Evolutionary conservation across 1,140 invertebrate genomes (phyloP), one percentile per base, ranked within the genome.

Genomic region (Eulimnadia texana): DNA sequence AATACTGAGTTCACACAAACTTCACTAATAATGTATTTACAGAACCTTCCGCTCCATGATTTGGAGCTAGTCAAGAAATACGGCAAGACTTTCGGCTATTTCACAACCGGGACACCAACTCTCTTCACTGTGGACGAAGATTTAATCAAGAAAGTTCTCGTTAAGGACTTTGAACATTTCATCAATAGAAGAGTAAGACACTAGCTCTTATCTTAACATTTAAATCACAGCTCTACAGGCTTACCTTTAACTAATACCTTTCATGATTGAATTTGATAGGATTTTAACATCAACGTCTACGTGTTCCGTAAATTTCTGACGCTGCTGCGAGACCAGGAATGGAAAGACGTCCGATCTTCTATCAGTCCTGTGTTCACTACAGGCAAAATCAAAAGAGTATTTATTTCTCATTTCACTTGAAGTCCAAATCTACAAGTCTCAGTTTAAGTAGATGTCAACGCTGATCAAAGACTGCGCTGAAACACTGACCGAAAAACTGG

Each of bases 101-200:
- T 59, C n/a, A 50, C 58, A n/a, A 56, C 55, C 11, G 19, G 49
- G 13, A 3, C 20, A 49, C 62, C 62, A 3, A 58, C 47, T 29
- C 19, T 63, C 16, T 59, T 20, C 49, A 60, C 51, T 20, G 54
- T 42, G 16, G 77, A 80, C 67, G 73, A 76, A 10, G 77, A 81
- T 2, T 59, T 82, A 11, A 74, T 82, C 1, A 80, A 79, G 68
- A 65, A 71, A 27, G 66, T 82, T 29, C 70, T 77, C 51, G 76
- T 80, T 24, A 72, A 74, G 65, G 79, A 82, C 68, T 81, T 80
- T 69, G 75, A 79, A 62, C 67, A 78, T 69, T 81, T 82, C 64
- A 68, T 72, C 10, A 77, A 81, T 63, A 29, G 65, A 6, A 27
- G 61, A 13, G 33, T 49, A 29, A 63, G n/a, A 33, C 50, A 51